phyloP scores from a whole-genome alignment of 2,888 invertebrate genomes.

The Unio pictorum region DNA sequence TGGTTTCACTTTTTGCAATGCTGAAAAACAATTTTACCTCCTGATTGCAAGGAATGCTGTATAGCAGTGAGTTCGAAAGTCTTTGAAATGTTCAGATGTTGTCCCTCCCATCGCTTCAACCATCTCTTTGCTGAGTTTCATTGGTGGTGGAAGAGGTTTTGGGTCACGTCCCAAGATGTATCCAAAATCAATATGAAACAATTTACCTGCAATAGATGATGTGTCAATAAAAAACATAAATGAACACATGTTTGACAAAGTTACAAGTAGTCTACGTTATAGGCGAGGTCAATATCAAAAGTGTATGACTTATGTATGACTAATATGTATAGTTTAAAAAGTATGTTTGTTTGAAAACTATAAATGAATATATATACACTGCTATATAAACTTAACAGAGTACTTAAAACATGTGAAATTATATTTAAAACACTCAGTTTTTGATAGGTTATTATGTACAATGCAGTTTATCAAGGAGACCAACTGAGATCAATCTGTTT shows the following conservation, averaged over 20 bases:
- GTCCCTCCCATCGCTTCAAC: slow-evolving; percentile 84
- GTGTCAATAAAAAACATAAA: not conserved
- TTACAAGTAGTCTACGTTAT: not conserved
- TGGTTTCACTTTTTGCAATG: too few species aligned
- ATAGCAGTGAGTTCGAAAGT: slow-evolving; percentile 91
- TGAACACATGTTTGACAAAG: not conserved
- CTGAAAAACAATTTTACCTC: slow-evolving; percentile 74
- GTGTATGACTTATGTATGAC: too few species aligned
- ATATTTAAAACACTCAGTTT: too few species aligned
- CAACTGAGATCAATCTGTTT: too few species aligned
- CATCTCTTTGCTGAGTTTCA: slow-evolving; percentile 99
- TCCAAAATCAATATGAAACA: slow-evolving; percentile 81
- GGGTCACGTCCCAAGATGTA: slow-evolving; percentile 98
- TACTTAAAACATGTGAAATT: too few species aligned
- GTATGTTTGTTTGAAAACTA: not conserved
- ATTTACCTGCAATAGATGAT: slow-evolving; percentile 54
- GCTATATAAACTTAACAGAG: too few species aligned
- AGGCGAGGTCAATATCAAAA: too few species aligned
- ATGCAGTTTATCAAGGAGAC: too few species aligned
- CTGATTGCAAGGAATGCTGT: slow-evolving; percentile 96
- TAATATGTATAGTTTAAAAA: not conserved
- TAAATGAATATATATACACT: not conserved
- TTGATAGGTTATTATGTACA: too few species aligned
- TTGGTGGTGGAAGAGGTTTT: slow-evolving; percentile 98
- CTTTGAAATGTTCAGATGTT: slow-evolving; percentile 88